Percentiles rank a stretch among this genome's conserved stretches.
Evolutionary conservation across 2,888 invertebrate species (phyloP).

Genomic region (Tyria jacobaeae): DNA sequence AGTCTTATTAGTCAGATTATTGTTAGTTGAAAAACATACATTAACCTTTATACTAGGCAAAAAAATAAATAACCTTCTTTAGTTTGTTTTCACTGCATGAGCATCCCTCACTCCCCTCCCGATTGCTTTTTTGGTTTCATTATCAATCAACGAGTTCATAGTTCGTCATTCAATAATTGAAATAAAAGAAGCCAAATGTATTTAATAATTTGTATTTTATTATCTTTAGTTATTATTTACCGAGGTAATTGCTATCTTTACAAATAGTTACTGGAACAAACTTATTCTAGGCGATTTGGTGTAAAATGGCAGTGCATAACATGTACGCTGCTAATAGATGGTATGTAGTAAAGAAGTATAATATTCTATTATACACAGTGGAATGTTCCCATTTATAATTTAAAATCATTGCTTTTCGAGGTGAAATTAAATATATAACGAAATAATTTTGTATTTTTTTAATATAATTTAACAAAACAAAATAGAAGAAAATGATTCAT

Average conservation of each 20-base stretch:
- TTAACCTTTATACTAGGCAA: too few species aligned
- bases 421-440: background rate
- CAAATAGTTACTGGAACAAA: conserved; percentile 25
- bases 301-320: conserved; percentile 55
- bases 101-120: too few species aligned
- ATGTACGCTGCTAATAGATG: conserved; percentile 21
- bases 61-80: too few species aligned
- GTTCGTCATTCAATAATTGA: background rate
- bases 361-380: conserved; percentile 14
- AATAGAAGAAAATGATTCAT: conserved; percentile 13
- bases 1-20: too few species aligned
- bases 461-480: conserved; percentile 3
- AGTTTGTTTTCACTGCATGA: too few species aligned
- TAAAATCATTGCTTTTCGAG: background rate
- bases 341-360: background rate
- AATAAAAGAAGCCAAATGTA: background rate
- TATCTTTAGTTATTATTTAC: conserved; percentile 6
- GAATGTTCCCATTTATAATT: conserved; percentile 26
- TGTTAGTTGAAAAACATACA: too few species aligned
- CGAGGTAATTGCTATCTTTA: conserved; percentile 19
- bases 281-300: conserved; percentile 50
- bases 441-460: background rate
- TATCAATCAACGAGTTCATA: too few species aligned
- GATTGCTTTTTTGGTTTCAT: too few species aligned
- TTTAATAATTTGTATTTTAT: conserved; percentile 10